A percentile compares a stretch with the other conserved stretches of the same genome.
Evolutionary conservation across 2,888 invertebrate genomes (phyloP).

Genomic region (Sminthurinus aureus): DNA sequence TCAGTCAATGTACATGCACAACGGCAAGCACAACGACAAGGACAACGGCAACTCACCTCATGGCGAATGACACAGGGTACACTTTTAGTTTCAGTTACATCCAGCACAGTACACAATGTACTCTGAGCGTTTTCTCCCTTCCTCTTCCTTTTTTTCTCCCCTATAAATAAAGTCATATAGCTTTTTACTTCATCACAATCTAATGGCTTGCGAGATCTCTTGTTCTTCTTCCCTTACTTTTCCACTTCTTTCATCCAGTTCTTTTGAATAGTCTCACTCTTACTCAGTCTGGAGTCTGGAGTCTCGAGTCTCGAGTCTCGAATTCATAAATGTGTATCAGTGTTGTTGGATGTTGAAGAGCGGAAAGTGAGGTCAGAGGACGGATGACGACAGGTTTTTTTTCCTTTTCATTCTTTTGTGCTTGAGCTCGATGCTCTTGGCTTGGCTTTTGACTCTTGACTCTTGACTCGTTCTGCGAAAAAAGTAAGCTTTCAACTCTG

Average conservation of each 20-base stretch:
- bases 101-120: too few species aligned
- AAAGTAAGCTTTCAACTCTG: too few species aligned
- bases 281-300: too few species aligned
- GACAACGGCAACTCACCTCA: too few species aligned
- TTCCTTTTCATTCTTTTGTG: background rate
- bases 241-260: background rate
- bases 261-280: background rate
- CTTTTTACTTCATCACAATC: background rate
- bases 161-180: background rate
- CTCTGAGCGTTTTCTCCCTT: too few species aligned
- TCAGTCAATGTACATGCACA: background rate
- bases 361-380: background rate
- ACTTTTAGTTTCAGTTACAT: too few species aligned
- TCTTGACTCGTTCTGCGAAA: too few species aligned
- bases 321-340: background rate
- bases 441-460: too few species aligned
- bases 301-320: background rate
- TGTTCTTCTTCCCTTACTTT: conserved; percentile 12
- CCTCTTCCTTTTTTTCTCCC: background rate
- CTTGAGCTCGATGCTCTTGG: too few species aligned
- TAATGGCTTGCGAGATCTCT: conserved; percentile 25
- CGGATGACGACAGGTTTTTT: background rate
- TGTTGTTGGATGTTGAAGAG: background rate
- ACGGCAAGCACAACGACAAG: background rate
- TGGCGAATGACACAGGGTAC: too few species aligned